Conservation (phyloP, 1,140 invertebrate genomes). For the Arctopsyche grandis region DNA sequence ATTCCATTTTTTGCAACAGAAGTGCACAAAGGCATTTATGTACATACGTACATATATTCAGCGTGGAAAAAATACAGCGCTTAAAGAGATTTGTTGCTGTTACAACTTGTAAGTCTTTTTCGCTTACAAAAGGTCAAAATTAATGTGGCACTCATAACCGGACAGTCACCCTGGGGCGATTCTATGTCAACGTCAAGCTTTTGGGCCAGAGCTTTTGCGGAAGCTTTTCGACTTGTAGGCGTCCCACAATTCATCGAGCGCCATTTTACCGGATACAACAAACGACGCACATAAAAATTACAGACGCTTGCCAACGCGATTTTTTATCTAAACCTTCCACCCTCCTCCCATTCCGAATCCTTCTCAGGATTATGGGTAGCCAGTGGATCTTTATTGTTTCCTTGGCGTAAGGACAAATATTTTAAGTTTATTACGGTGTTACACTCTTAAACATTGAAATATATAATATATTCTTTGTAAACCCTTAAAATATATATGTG, state of each 20-base stretch:
- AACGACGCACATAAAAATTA: conserved; percentile 20
- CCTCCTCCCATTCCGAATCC: neutral
- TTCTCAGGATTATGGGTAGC: neutral
- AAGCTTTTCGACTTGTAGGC: neutral
- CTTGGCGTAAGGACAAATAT: neutral
- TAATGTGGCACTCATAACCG: conserved; percentile 17
- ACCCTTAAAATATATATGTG: too few species aligned
- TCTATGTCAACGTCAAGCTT: conserved; percentile 45
- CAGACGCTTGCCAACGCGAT: neutral
- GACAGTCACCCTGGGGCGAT: conserved; percentile 1
- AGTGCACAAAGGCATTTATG: neutral
- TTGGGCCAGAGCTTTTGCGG: neutral
- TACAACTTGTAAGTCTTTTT: neutral
- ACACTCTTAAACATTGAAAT: neutral
- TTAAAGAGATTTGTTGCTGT: too few species aligned
- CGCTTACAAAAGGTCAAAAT: conserved; percentile 2
- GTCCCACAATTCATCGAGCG: too few species aligned
- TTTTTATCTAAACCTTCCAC: neutral
- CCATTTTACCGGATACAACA: neutral
- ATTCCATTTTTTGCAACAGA: neutral
- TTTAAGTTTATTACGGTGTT: conserved; percentile 1
- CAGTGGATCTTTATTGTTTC: conserved; percentile 10
- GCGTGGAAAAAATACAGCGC: neutral
- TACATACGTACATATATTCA: neutral
- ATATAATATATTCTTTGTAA: too few species aligned